Conservation (phyloP, 1,140 invertebrate genomes). For the Leptinotarsa lineolata region DNA sequence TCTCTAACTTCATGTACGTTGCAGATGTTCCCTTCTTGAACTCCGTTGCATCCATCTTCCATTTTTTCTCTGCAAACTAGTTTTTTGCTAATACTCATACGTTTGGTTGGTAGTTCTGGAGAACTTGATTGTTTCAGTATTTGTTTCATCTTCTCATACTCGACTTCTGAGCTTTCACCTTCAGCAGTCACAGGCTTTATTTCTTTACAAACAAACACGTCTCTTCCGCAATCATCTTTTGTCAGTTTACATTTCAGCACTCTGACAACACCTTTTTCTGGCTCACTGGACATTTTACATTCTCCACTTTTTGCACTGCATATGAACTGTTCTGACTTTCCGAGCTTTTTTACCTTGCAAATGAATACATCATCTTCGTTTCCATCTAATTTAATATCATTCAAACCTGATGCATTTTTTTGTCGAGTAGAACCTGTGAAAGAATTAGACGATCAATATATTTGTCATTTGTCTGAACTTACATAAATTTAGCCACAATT, state of each 20-base stretch:
- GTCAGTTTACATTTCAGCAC: conserved; percentile 17
- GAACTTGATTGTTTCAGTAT: background rate
- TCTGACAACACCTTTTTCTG: conserved; percentile 14
- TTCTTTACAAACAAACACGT: conserved; percentile 21
- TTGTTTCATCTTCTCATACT: background rate
- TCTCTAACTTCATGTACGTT: conserved; percentile 14
- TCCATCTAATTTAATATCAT: background rate
- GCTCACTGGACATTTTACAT: background rate
- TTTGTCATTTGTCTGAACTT: too few relatives aligned
- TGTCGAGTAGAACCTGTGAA: too few relatives aligned
- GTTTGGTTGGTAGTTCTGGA: background rate
- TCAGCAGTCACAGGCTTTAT: background rate
- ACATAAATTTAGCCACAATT: too few relatives aligned
- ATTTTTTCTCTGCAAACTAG: background rate
- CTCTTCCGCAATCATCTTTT: conserved; percentile 7
- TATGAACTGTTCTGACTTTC: conserved; percentile 21
- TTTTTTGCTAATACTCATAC: background rate
- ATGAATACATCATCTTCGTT: conserved; percentile 15
- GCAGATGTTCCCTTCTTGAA: background rate
- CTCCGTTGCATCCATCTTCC: background rate
- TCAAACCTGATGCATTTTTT: too few relatives aligned
- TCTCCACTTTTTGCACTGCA: background rate
- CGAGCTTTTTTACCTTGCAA: conserved; percentile 32
- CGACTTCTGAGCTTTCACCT: background rate
- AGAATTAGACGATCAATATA: too few relatives aligned